These are phyloP conservation scores for Channa argus DNA, from an alignment of 2,113 vertebrate genomes.

Conservation along the genomic window DNA sequence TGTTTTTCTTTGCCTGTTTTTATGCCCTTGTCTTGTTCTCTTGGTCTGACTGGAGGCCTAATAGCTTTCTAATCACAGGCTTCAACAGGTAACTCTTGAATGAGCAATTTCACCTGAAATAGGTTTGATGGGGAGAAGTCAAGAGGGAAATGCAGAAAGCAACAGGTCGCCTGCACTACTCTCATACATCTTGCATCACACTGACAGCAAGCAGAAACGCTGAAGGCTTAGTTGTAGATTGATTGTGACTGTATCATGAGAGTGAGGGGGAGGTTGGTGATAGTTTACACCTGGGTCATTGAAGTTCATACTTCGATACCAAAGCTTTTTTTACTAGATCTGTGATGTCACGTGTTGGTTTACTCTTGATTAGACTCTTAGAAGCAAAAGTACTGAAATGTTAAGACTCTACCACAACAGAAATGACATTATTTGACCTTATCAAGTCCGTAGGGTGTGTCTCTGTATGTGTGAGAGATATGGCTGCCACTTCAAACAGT, in stretches of 20 bases:
- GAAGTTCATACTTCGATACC: neutral
- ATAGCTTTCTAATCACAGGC: slow-evolving; percentile 61
- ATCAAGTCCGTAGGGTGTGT: neutral
- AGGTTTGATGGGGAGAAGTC: slow-evolving; percentile 32
- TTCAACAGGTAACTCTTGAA: slow-evolving; percentile 48
- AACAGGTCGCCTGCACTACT: slow-evolving; percentile 21
- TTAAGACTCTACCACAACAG: too few relatives aligned
- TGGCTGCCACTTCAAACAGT: too few relatives aligned
- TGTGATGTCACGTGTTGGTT: neutral
- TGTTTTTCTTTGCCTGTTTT: slow-evolving; percentile 22
- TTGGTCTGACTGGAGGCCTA: slow-evolving; percentile 37
- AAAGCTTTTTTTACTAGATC: neutral
- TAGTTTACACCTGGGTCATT: slow-evolving; percentile 21
- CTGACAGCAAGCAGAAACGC: slow-evolving; percentile 22
- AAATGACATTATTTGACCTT: neutral
- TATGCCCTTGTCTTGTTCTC: slow-evolving; percentile 16
- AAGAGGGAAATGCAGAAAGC: slow-evolving; percentile 25
- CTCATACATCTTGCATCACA: slow-evolving; percentile 21
- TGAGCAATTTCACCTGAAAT: slow-evolving; percentile 52
- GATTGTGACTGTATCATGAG: slow-evolving; percentile 34
- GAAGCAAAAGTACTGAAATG: neutral
- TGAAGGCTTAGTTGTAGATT: slow-evolving; percentile 11
- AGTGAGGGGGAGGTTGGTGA: slow-evolving; percentile 17
- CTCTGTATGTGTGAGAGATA: too few relatives aligned
- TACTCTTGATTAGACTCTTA: neutral